Percentiles rank a stretch among this genome's conserved stretches.
These are phyloP conservation scores for Chaenocephalus aceratus DNA, from an alignment of 2,113 vertebrate genomes.

Conservation along the genomic window DNA sequence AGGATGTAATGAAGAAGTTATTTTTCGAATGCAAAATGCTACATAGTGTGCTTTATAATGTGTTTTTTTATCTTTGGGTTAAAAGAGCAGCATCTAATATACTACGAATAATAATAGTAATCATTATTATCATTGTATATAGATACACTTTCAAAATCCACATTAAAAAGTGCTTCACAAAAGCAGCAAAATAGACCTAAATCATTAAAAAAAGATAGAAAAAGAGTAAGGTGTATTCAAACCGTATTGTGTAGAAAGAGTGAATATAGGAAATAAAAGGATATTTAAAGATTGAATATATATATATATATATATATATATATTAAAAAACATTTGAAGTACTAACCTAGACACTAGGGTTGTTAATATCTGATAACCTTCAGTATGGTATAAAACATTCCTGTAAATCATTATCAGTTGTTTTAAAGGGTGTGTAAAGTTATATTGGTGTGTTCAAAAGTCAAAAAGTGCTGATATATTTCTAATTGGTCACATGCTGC, in stretches of 20 bases:
- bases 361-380: neutral
- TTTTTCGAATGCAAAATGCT: neutral
- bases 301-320: too few species aligned
- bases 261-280: too few species aligned
- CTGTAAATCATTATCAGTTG: neutral
- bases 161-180: too few species aligned
- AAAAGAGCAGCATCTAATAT: too few species aligned
- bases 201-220: neutral
- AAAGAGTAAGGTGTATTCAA: neutral
- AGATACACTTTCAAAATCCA: too few species aligned
- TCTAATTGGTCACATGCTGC: too few species aligned
- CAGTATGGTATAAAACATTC: neutral
- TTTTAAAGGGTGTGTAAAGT: neutral
- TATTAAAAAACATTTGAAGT: neutral
- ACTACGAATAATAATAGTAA: too few species aligned
- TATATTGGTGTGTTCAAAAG: too few species aligned
- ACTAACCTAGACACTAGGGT: neutral
- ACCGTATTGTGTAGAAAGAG: neutral
- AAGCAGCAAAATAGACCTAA: too few species aligned
- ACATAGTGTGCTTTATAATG: neutral
- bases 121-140: too few species aligned
- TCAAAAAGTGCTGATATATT: neutral
- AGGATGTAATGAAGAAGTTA: neutral
- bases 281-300: neutral
- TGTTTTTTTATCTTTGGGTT: neutral